Conservation (phyloP, 1,140 invertebrate species). For the Temnothorax curvispinosus region DNA sequence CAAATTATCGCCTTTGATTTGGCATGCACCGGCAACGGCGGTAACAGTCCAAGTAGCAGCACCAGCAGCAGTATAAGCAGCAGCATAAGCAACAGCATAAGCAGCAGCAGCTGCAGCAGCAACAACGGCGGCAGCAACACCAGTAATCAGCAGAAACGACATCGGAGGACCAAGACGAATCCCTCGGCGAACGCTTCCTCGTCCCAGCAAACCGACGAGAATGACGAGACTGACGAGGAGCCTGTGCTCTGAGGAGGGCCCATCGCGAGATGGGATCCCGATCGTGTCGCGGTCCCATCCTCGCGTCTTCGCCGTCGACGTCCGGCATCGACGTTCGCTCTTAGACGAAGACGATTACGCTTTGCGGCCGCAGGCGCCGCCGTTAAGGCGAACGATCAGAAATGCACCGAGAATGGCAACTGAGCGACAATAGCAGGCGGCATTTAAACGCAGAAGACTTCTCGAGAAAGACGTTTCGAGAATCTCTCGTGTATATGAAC, state of each 20-base stretch:
- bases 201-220: slow-evolving; percentile 76
- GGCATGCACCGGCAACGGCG: slow-evolving; percentile 61
- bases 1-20: slow-evolving; percentile 65
- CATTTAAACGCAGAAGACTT: slow-evolving; percentile 16
- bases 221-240: slow-evolving; percentile 83
- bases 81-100: slow-evolving; percentile 15
- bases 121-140: not conserved
- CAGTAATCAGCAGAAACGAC: slow-evolving; percentile 69
- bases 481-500: slow-evolving; percentile 10
- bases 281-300: slow-evolving; percentile 62
- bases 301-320: slow-evolving; percentile 65
- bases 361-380: slow-evolving; percentile 48
- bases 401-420: slow-evolving; percentile 12
- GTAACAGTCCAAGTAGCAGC: slow-evolving; percentile 65
- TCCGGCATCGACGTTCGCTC: slow-evolving; percentile 44
- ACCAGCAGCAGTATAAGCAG: slow-evolving; percentile 67
- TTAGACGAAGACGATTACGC: slow-evolving; percentile 62
- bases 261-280: slow-evolving; percentile 65
- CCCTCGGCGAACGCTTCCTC: slow-evolving; percentile 43
- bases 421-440: not conserved
- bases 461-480: not conserved
- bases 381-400: not conserved
- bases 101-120: slow-evolving; percentile 11
- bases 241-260: slow-evolving; percentile 80
- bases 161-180: slow-evolving; percentile 77